These are phyloP conservation scores for Pica pica DNA, from an alignment of 2,113 vertebrate genomes.

Conservation along the genomic window DNA sequence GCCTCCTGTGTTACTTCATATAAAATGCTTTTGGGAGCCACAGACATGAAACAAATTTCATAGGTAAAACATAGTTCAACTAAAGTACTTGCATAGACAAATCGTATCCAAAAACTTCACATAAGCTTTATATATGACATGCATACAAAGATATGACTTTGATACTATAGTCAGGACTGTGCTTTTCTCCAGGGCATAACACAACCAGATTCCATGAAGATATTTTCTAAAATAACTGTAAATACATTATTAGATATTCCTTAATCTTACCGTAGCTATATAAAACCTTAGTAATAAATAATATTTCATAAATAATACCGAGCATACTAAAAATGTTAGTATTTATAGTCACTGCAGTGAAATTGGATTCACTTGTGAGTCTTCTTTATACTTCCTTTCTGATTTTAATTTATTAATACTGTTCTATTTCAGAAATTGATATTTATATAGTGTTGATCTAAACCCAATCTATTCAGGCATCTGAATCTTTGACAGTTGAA, in stretches of 20 bases:
- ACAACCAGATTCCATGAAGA: neutral
- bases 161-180: neutral
- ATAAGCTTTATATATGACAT: neutral
- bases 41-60: neutral
- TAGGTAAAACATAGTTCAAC: neutral
- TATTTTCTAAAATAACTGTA: neutral
- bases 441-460: neutral
- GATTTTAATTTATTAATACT: constrained; percentile 21
- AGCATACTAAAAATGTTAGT: neutral
- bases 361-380: neutral
- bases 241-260: neutral
- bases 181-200: neutral
- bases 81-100: neutral
- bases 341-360: neutral
- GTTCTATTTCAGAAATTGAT: neutral
- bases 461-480: neutral
- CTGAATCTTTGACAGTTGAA: neutral
- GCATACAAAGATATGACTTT: neutral
- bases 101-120: neutral
- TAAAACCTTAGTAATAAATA: neutral
- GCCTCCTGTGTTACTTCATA: neutral
- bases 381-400: neutral
- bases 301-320: constrained; percentile 3
- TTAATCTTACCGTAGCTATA: neutral
- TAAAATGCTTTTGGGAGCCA: neutral